A percentile compares a stretch with the other conserved stretches of the same genome.
These are phyloP conservation scores for Spodoptera picta DNA, from an alignment of 2,888 invertebrate genomes.

Conservation along the genomic window DNA sequence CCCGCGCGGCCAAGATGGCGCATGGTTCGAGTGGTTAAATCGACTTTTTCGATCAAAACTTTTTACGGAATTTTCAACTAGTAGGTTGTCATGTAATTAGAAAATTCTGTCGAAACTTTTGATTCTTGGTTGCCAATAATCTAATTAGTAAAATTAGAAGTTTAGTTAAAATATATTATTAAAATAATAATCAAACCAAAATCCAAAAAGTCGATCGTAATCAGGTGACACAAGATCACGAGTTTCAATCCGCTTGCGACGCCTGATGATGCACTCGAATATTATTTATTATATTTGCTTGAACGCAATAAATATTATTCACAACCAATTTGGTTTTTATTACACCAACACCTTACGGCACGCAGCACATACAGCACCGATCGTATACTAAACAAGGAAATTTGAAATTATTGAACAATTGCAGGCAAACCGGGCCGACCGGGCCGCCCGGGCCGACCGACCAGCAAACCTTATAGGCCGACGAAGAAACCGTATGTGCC, in stretches of 20 bases:
- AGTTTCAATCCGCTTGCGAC: conserved; percentile 76
- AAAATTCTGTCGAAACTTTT: conserved; percentile 43
- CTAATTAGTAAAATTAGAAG: background rate
- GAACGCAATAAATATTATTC: conserved; percentile 85
- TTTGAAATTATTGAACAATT: conserved; percentile 83
- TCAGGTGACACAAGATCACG: conserved; percentile 75
- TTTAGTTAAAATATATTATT: conserved; percentile 15
- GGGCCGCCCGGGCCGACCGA: conserved; percentile 80
- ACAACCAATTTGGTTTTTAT: conserved; percentile 87
- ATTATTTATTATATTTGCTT: conserved; percentile 79
- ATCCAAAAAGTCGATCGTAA: conserved; percentile 46
- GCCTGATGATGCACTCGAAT: conserved; percentile 75
- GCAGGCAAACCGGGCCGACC: conserved; percentile 86
- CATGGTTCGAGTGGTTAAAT: conserved; percentile 21
- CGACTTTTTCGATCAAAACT: conserved; percentile 42
- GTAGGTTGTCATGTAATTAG: conserved; percentile 26
- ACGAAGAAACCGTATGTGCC: conserved; percentile 86
- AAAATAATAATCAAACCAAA: conserved; percentile 17
- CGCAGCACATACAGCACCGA: conserved; percentile 74
- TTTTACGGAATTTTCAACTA: conserved; percentile 41
- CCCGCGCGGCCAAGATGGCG: background rate
- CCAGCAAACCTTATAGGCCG: conserved; percentile 83
- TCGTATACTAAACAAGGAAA: conserved; percentile 65
- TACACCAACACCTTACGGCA: conserved; percentile 86
- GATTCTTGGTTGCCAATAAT: conserved; percentile 32